Percentiles rank a stretch among this genome's conserved stretches.
These are phyloP conservation scores for Galagoides demidoff DNA, from an alignment of 2,797 vertebrate species.

Conservation along the genomic window DNA sequence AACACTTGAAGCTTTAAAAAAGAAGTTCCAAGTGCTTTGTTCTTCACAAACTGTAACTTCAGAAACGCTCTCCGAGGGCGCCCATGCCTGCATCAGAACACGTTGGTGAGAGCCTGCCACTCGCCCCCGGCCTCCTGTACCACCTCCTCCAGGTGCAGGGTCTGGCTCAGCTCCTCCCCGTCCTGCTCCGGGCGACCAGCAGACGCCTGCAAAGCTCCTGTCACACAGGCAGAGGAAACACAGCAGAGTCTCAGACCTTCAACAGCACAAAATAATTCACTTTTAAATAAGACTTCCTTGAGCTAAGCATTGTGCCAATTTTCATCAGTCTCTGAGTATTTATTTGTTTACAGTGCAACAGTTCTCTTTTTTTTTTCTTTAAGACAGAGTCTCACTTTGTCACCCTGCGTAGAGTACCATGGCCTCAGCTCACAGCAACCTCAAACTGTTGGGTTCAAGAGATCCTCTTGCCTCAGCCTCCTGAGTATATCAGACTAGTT, in stretches of 20 bases:
- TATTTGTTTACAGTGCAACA: not conserved
- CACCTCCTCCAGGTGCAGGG: constrained; percentile 94
- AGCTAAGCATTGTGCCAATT: not conserved
- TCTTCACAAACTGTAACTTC: constrained; percentile 38
- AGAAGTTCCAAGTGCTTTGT: constrained; percentile 65
- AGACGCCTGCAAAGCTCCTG: constrained; percentile 88
- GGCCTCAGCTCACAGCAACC: no score
- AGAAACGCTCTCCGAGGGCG: constrained; percentile 12
- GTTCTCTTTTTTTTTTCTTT: not conserved
- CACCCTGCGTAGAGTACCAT: no score
- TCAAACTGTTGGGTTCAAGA: no score
- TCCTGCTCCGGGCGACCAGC: constrained; percentile 87
- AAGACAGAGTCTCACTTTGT: no score
- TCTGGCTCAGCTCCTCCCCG: constrained; percentile 89
- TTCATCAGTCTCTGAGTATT: not conserved
- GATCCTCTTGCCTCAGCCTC: no score
- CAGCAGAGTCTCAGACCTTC: not conserved
- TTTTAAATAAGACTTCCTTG: not conserved
- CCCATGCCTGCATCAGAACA: constrained; percentile 89
- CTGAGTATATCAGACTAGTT: no score
- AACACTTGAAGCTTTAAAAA: constrained; percentile 70
- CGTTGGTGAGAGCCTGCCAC: constrained; percentile 93
- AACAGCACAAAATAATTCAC: not conserved
- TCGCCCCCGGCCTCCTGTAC: constrained; percentile 92
- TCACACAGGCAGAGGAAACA: constrained; percentile 28